phyloP scores from a whole-genome alignment of 2,113 vertebrate species.

The Bettongia penicillata region DNA sequence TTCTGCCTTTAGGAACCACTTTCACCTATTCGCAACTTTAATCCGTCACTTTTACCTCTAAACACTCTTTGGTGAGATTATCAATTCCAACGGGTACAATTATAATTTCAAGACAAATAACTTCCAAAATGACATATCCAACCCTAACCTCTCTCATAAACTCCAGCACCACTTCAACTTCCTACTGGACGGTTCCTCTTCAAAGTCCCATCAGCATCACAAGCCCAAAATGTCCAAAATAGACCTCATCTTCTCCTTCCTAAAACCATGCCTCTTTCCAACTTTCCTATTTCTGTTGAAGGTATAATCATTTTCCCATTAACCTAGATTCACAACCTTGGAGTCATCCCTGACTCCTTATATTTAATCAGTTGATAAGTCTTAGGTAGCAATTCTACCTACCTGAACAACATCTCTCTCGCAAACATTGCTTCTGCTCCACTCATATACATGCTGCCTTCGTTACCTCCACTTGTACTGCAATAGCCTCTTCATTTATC shows the following conservation, averaged over 20 bases:
- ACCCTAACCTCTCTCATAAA: not conserved
- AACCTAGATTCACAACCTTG: not conserved
- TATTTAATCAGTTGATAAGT: not conserved
- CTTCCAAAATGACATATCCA: not conserved
- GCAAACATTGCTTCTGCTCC: not conserved
- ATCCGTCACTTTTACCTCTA: not conserved
- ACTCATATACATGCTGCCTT: not conserved
- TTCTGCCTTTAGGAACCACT: slow-evolving; percentile 29
- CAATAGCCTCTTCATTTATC: not conserved
- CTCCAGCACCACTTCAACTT: not conserved
- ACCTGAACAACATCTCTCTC: not conserved
- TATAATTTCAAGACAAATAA: not conserved
- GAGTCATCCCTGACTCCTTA: not conserved
- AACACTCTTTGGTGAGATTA: not conserved
- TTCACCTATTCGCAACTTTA: slow-evolving; percentile 38
- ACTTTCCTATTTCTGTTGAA: not conserved
- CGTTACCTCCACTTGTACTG: not conserved
- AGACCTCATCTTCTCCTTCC: not conserved
- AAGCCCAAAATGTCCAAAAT: not conserved
- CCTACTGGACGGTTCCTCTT: not conserved
- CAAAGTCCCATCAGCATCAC: not conserved
- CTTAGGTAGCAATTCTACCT: not conserved
- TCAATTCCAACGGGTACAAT: not conserved
- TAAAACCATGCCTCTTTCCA: not conserved
- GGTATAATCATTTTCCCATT: not conserved